Base-by-base conservation (phyloP, 1,140 invertebrate species). In the Drosophila serrata region DNA sequence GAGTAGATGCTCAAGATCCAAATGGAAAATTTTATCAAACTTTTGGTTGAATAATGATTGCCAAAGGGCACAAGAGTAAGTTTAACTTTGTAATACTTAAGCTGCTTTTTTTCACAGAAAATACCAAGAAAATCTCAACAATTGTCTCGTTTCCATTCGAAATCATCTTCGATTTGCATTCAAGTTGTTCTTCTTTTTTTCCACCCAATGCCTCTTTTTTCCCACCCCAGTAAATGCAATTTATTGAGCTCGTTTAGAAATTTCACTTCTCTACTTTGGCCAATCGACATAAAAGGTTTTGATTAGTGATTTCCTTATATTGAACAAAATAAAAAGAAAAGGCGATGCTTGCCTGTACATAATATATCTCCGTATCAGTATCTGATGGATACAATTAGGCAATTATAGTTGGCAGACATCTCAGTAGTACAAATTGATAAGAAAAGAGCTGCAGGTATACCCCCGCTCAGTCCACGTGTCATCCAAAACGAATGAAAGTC, bases 181-280 rank as follows among this genome's bases (percentile, higher is more conserved):
- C 22, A 40, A 63, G 27, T 11, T 42, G 7, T 37, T 53, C 22
- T 5, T 17, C 42, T n/a, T 12, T 19, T 12, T 29, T 17, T 11
- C 15, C 19, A 27, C 6, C 15, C 17, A 40, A 24, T 31, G 17
- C 7, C 4, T 62, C 27, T 27, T 29, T 73, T 19, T 19, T 17
- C 6, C 6, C 48, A 27, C 6, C 4, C 24, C 37, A 19, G 24
- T 45, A 45, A 49, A 62, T 72, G 43, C 31, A 61, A 37, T 51
- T 62, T 74, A 74, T 74, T 74, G 69, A 74, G 70, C 70, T 74
- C 69, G 70, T 74, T 74, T 53, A 74, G 57, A 45, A 69, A 70
- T 42, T 37, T 31, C 27, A n/a, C 49, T 61, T 31, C 51, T 46
- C 43, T 70, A 56, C 63, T 69, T 72, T 70, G 51, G 46, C 40